Base-by-base conservation (phyloP, 1,140 invertebrate genomes). In the Eciton burchellii region DNA sequence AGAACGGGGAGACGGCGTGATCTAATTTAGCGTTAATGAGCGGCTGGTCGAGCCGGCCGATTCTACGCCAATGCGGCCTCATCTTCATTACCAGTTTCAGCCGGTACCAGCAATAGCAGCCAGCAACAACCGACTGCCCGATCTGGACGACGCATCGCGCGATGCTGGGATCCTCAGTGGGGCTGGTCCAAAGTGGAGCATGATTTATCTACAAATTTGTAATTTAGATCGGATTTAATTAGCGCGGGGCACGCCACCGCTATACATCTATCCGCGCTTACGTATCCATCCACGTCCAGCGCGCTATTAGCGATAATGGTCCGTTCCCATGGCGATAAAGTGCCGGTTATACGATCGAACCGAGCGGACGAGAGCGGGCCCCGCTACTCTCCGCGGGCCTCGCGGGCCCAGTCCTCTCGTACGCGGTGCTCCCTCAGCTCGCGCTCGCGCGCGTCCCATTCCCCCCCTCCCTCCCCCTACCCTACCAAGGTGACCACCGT, bases 301-400 rank as follows among this genome's bases (percentile, higher is more conserved):
- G 73, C 62, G 83, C 83, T 88, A 89, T 85, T 89, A 88, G 82
- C 87, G 83, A 84, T 89, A 89, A 89, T 89, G 81, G 81, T 83
- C 74, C 86, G 83, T 89, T 87, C 86, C 82, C 86, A 88, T 89
- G 86, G 74, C 84, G 82, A 86, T 88, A 72, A 71, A 85, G 56
- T 60, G 45, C 57, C 47, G 35, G 66, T 81, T 70, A 35, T 35
- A 81, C 82, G 82, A 81, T 84, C 76, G 63, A 6, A 35, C 35
- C 2, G 6, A 35, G 26, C 72, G 74, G 68, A 24, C 63, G 41
- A 83, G 57, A 68, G 47, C 54, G 52, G 74, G 71, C 63, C 63
- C 57, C 65, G 62, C 66, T n/a, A n/a, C n/a, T n/a, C n/a, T n/a
- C n/a, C n/a, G n/a, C n/a, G n/a, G n/a, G n/a, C n/a, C n/a, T n/a